phyloP scores from a whole-genome alignment of 2,113 vertebrate genomes.

The sheep (Ovis aries) region DNA sequence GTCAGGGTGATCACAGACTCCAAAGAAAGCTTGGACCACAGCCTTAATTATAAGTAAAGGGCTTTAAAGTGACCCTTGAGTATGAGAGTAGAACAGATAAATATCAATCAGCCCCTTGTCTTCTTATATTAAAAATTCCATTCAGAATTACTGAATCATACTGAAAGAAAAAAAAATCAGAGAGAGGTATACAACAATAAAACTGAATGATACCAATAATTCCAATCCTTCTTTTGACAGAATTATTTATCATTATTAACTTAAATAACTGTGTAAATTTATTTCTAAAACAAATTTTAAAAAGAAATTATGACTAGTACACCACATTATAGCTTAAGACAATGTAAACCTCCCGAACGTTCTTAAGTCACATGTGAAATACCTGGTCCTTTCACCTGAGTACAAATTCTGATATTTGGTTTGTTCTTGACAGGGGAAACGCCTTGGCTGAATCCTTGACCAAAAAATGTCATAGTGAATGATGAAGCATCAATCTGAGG shows the following conservation, averaged over 20 bases:
- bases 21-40: not conserved
- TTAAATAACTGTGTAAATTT: not conserved
- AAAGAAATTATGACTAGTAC: not conserved
- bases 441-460: conserved; percentile 90
- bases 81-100: not conserved
- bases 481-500: conserved; percentile 89
- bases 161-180: not conserved
- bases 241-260: not conserved
- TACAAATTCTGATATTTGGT: conserved; percentile 91
- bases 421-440: conserved; percentile 83
- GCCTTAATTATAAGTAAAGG: not conserved
- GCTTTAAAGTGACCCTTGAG: not conserved
- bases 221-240: not conserved
- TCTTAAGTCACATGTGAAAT: conserved; percentile 16
- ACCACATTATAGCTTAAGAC: not conserved
- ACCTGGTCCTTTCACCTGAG: conserved; percentile 95
- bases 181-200: not conserved
- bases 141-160: not conserved
- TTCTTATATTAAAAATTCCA: conserved; percentile 29
- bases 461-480: conserved; percentile 91
- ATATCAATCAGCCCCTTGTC: not conserved
- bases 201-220: not conserved
- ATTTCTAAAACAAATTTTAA: not conserved
- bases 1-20: not conserved
- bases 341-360: not conserved